Percentiles rank a stretch among this genome's conserved stretches.
Evolutionary conservation across 2,888 invertebrate genomes (phyloP).

Genomic region (Arctia plantaginis): DNA sequence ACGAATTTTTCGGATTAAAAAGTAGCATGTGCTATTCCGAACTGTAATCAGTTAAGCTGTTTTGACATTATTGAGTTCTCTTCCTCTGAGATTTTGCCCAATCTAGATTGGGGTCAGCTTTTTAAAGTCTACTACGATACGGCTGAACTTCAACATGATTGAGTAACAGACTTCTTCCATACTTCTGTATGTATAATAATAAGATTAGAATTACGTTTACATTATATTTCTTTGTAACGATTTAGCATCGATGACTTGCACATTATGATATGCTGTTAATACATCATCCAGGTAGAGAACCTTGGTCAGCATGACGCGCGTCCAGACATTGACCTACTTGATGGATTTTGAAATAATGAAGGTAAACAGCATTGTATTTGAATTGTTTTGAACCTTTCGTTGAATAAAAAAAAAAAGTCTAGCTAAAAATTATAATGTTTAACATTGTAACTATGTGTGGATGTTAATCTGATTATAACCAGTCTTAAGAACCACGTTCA

Average conservation of each 20-base stretch:
- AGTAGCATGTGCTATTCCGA: too few relatives aligned
- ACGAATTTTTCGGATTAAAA: too few relatives aligned
- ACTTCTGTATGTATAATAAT: not conserved
- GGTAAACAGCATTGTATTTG: constrained; percentile 28
- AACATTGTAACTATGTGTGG: not conserved
- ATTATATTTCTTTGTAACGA: not conserved
- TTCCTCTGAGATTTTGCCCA: too few relatives aligned
- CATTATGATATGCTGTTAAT: constrained; percentile 16
- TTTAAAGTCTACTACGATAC: too few relatives aligned
- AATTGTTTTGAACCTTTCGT: constrained; percentile 11
- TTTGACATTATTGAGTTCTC: too few relatives aligned
- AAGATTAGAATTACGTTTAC: not conserved
- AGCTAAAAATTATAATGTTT: not conserved
- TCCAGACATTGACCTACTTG: constrained; percentile 53
- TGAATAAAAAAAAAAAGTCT: constrained; percentile 3
- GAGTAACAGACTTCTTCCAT: not conserved
- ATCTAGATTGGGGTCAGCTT: too few relatives aligned
- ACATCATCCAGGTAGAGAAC: constrained; percentile 47
- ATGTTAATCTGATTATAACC: too few relatives aligned
- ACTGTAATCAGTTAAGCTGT: too few relatives aligned
- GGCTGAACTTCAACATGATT: too few relatives aligned
- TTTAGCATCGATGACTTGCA: constrained; percentile 12
- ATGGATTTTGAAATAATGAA: constrained; percentile 40
- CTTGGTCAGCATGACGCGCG: constrained; percentile 48
- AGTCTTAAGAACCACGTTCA: too few relatives aligned